A percentile compares a stretch with the other conserved stretches of the same genome.
Conservation (phyloP, 2,113 vertebrate species). For the Epinephelus lanceolatus region DNA sequence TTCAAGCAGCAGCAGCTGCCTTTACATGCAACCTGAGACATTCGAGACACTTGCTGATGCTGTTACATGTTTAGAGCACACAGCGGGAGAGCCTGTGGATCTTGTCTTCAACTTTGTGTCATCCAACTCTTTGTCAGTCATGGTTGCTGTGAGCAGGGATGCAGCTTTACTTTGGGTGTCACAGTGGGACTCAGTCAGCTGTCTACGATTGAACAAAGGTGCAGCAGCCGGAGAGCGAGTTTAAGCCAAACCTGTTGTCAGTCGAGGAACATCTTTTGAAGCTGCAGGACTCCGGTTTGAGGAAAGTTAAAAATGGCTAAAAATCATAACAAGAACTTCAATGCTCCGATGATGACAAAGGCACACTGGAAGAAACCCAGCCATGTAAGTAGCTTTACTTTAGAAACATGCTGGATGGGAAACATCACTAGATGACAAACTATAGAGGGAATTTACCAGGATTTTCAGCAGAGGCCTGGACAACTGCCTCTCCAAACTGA, state of each 20-base stretch:
- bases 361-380: slow-evolving; percentile 64
- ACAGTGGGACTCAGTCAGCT: slow-evolving; percentile 25
- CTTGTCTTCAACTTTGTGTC: slow-evolving; percentile 24
- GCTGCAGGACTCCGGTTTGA: slow-evolving; percentile 24
- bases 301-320: slow-evolving; percentile 62
- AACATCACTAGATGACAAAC: slow-evolving; percentile 3
- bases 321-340: slow-evolving; percentile 26
- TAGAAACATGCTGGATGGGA: slow-evolving; percentile 15
- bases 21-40: slow-evolving; percentile 51
- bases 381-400: slow-evolving; percentile 71
- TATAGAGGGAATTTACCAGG: background rate
- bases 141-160: slow-evolving; percentile 21
- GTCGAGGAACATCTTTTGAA: slow-evolving; percentile 25
- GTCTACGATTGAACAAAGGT: slow-evolving; percentile 21
- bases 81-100: slow-evolving; percentile 29
- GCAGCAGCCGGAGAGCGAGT: slow-evolving; percentile 22
- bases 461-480: slow-evolving; percentile 1
- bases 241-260: slow-evolving; percentile 37
- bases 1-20: background rate
- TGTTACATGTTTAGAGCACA: slow-evolving; percentile 32
- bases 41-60: slow-evolving; percentile 25
- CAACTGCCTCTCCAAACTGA: background rate
- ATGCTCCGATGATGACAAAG: slow-evolving; percentile 54
- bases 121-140: slow-evolving; percentile 37
- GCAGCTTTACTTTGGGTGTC: slow-evolving; percentile 36